Evolutionary conservation across 2,113 vertebrate species (phyloP), one percentile per base, ranked within the genome.

Genomic region (Lepus timidus): DNA sequence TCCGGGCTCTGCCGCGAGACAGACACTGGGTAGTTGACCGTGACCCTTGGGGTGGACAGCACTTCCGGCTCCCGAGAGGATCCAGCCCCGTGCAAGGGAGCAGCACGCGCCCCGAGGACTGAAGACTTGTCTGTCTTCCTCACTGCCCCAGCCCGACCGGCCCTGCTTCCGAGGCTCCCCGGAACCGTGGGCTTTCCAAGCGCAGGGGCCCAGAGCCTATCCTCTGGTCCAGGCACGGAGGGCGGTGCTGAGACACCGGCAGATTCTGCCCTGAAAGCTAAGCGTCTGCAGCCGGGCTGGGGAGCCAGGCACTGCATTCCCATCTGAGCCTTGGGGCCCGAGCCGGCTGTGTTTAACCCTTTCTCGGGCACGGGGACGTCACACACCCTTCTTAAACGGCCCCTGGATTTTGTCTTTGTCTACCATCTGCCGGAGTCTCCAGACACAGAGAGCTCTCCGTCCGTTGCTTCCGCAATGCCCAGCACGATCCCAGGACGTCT

Each of bases 331-430:
- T 1, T 0, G 29, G 52, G 25, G 49, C n/a, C 64, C 23, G 17
- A 67, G 36, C 33, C 49, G 55, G n/a, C 88, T 33, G 71, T 39
- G 22, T 84, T 52, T 58, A 17, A 16, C 39, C 4, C 4, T 27
- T 62, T 58, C 11, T 87, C 19, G 71, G 80, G 52, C 44, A 33
- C 25, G 3, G 8, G 12, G 25, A 64, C 61, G 51, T 9, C 61
- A 17, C 39, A n/a, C 8, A 58, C 67, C 49, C 36, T 62, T 82
- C 80, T 44, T 31, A 1, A 27, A 13, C 25, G 5, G 14, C 33
- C 95, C 92, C 67, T 14, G 95, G 93, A 83, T 92, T 67, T 49
- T 16, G 23, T 64, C 78, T 88, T 71, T 55, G 80, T 89, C 75
- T 88, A 83, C 39, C 70, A 91, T 89, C 80, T 51, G 55, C 17